Evolutionary conservation across 2,888 invertebrate genomes (phyloP).

Genomic region (Fissipunctia ypsillon): DNA sequence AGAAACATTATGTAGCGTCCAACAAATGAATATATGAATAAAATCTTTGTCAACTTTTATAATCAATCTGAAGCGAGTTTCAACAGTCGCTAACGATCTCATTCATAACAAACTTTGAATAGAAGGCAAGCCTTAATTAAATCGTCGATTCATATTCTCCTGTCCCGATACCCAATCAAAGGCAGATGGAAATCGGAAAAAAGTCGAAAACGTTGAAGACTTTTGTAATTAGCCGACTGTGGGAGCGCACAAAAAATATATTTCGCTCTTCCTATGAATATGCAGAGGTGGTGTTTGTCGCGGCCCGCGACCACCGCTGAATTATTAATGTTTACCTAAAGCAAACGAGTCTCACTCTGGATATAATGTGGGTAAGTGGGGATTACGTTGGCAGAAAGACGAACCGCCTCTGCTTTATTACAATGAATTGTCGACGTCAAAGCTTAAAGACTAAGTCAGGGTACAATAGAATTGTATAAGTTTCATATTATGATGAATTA

Average conservation of each 20-base stretch:
- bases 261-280: slow-evolving; percentile 70
- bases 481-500: slow-evolving; percentile 59
- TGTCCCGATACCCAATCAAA: slow-evolving; percentile 71
- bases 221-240: slow-evolving; percentile 72
- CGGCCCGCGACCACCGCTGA: slow-evolving; percentile 67
- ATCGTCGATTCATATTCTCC: slow-evolving; percentile 78
- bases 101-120: slow-evolving; percentile 67
- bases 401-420: slow-evolving; percentile 56
- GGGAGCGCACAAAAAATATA: slow-evolving; percentile 65
- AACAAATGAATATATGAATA: slow-evolving; percentile 69
- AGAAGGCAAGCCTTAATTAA: slow-evolving; percentile 73
- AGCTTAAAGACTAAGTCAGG: slow-evolving; percentile 49
- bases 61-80: slow-evolving; percentile 67
- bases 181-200: slow-evolving; percentile 69
- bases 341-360: slow-evolving; percentile 64
- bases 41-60: slow-evolving; percentile 70
- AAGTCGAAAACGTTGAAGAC: slow-evolving; percentile 76
- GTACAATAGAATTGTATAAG: slow-evolving; percentile 62
- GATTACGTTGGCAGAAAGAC: slow-evolving; percentile 61
- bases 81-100: slow-evolving; percentile 66
- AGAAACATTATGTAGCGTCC: slow-evolving; percentile 67
- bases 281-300: slow-evolving; percentile 68
- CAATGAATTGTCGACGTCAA: slow-evolving; percentile 62
- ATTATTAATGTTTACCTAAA: slow-evolving; percentile 76
- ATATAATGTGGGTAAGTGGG: slow-evolving; percentile 63